These are phyloP conservation scores for Girardinichthys multiradiatus DNA, from an alignment of 2,113 vertebrate species.

Conservation along the genomic window DNA sequence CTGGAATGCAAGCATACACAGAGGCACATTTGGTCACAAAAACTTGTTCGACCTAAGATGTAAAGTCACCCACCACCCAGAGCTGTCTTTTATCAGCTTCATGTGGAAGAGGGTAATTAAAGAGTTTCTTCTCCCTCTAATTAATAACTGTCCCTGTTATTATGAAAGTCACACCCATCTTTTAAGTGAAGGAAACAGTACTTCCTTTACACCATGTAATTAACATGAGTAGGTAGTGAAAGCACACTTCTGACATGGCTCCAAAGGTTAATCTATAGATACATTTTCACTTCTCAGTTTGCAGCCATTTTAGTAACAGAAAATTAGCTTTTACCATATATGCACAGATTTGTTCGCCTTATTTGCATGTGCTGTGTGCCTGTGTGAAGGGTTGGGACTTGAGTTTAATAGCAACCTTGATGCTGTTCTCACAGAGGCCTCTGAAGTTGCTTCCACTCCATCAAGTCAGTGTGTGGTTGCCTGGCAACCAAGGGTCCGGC, in stretches of 20 bases:
- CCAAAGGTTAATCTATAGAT: conserved; percentile 27
- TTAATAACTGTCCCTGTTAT: conserved; percentile 74
- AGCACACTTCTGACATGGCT: conserved; percentile 38
- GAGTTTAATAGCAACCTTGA: conserved; percentile 74
- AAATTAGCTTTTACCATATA: conserved; percentile 6
- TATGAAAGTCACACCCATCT: conserved; percentile 69
- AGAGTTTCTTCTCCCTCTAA: conserved; percentile 62
- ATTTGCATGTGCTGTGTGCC: conserved; percentile 11
- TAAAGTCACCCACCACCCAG: not conserved
- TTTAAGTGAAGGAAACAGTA: conserved; percentile 54
- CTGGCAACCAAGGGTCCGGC: conserved; percentile 78
- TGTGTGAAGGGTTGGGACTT: conserved; percentile 33
- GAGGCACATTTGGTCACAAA: not conserved
- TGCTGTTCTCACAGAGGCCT: conserved; percentile 73
- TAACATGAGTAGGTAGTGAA: conserved; percentile 38
- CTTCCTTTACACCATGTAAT: conserved; percentile 48
- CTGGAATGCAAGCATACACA: not conserved
- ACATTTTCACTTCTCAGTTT: conserved; percentile 43
- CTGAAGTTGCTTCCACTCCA: conserved; percentile 79
- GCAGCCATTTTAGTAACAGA: conserved; percentile 30
- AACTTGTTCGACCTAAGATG: not conserved
- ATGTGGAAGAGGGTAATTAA: conserved; percentile 51
- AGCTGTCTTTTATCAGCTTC: conserved; percentile 18
- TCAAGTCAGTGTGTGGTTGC: conserved; percentile 81
- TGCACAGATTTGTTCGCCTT: conserved; percentile 6